These are phyloP conservation scores for Eupithecia insigniata DNA, from an alignment of 2,888 invertebrate genomes.

Conservation along the genomic window DNA sequence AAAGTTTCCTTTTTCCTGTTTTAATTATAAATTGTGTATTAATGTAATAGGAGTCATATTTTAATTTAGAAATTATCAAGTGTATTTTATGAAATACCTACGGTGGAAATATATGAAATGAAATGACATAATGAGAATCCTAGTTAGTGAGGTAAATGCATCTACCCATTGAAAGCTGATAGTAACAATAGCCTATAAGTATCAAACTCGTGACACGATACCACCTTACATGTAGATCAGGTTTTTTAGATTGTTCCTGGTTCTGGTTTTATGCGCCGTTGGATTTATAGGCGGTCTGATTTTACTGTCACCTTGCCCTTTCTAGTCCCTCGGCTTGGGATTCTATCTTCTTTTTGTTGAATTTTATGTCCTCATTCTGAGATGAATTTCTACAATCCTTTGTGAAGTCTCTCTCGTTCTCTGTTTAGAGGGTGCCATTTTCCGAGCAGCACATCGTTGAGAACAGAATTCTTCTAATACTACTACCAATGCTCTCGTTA, in stretches of 20 bases:
- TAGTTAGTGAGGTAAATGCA: neutral
- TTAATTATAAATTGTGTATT: too few relatives aligned
- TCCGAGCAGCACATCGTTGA: neutral
- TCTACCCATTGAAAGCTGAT: neutral
- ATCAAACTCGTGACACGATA: neutral
- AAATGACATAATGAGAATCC: too few relatives aligned
- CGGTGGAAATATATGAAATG: too few relatives aligned
- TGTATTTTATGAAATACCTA: too few relatives aligned
- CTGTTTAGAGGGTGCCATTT: neutral
- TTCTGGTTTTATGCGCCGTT: conserved; percentile 25
- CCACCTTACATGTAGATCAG: conserved; percentile 22
- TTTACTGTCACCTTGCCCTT: conserved; percentile 23
- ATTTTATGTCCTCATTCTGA: neutral
- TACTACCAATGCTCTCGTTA: neutral
- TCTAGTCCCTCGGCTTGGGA: neutral
- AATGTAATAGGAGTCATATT: too few relatives aligned
- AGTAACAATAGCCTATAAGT: neutral
- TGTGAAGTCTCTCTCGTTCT: neutral
- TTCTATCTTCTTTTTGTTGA: conserved; percentile 4
- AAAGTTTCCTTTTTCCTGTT: too few relatives aligned
- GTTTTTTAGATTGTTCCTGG: conserved; percentile 16
- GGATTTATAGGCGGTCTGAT: conserved; percentile 17
- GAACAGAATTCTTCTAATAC: neutral
- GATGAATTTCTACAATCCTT: neutral
- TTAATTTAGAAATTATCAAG: too few relatives aligned